Conservation (phyloP, 2,797 vertebrate genomes). For the Fratercula arctica region DNA sequence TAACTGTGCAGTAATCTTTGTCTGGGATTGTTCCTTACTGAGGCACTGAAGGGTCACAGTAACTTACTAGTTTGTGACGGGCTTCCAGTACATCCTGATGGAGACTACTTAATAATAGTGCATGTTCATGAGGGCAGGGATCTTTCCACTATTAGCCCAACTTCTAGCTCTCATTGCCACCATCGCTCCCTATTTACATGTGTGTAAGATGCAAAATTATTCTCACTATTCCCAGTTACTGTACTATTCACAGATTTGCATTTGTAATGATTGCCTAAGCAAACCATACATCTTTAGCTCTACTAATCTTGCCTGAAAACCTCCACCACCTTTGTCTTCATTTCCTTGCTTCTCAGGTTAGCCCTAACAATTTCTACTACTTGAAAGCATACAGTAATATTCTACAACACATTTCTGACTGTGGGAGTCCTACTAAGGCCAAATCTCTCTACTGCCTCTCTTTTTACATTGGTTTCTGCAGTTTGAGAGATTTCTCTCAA, state of each 20-base stretch:
- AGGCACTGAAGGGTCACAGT: neutral
- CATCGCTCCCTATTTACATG: neutral
- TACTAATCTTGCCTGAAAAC: neutral
- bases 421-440: neutral
- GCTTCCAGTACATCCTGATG: neutral
- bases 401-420: neutral
- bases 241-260: neutral
- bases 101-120: neutral
- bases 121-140: accelerated
- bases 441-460: neutral
- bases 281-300: neutral
- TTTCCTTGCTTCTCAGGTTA: neutral
- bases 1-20: neutral
- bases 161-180: neutral
- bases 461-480: neutral
- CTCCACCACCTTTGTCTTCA: neutral
- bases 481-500: neutral
- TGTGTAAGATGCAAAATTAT: neutral
- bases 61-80: neutral
- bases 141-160: neutral
- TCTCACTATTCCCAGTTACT: neutral
- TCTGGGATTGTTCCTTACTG: neutral
- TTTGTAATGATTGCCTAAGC: neutral
- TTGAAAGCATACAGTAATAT: neutral
- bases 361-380: neutral